Percentiles rank a stretch among this genome's conserved stretches.
Conservation (phyloP, 2,797 vertebrate genomes). For the Myiothlypis coronata region DNA sequence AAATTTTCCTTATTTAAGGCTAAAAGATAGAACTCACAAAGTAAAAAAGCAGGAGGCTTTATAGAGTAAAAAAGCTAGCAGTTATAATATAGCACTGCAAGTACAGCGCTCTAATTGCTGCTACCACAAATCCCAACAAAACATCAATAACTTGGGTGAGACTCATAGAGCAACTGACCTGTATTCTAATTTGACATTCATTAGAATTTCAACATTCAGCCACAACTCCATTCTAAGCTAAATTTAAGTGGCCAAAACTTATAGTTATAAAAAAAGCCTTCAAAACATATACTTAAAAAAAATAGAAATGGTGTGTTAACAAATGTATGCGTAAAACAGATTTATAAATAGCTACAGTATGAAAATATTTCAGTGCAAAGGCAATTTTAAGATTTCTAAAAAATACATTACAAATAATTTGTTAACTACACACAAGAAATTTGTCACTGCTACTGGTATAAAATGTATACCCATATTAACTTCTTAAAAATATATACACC, state of each 20-base stretch:
- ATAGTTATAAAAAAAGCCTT: conserved; percentile 73
- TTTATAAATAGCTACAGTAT: conserved; percentile 79
- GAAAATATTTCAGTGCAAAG: conserved; percentile 83
- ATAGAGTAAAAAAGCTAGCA: conserved; percentile 21
- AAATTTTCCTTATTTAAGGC: conserved; percentile 71
- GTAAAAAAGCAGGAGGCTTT: conserved; percentile 40
- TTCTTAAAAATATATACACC: conserved; percentile 69
- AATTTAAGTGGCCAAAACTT: conserved; percentile 66
- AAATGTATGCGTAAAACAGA: conserved; percentile 72
- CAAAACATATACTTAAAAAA: conserved; percentile 75
- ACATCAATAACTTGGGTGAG: neutral
- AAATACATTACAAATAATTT: conserved; percentile 80
- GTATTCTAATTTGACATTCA: conserved; percentile 54
- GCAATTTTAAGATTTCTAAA: conserved; percentile 79
- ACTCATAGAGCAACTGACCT: neutral
- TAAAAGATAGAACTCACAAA: conserved; percentile 60
- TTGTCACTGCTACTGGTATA: conserved; percentile 65
- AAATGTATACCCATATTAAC: conserved; percentile 53
- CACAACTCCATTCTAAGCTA: conserved; percentile 53
- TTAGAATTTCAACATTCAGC: conserved; percentile 59
- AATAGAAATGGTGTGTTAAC: conserved; percentile 72
- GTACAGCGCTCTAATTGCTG: neutral
- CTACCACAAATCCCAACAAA: neutral
- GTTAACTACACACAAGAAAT: conserved; percentile 73
- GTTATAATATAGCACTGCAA: neutral